Evolutionary conservation across 2,888 invertebrate genomes (phyloP).

Genomic region (Ophion ventricosus): DNA sequence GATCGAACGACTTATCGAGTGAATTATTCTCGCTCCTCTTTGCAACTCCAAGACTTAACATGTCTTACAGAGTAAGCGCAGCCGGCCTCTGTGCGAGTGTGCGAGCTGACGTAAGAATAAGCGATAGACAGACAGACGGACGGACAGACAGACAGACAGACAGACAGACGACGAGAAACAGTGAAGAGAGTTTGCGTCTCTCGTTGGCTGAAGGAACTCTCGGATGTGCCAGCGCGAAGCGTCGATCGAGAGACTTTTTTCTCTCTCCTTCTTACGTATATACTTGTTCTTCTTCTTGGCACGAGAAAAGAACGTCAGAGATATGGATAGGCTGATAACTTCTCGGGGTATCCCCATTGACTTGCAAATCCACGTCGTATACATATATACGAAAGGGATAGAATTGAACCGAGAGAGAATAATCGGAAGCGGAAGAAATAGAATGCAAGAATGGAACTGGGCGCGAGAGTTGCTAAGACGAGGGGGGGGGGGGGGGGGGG

Average conservation of each 20-base stretch:
- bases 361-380: slow-evolving; percentile 71
- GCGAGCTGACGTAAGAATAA: slow-evolving; percentile 20
- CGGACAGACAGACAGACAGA: slow-evolving; percentile 1
- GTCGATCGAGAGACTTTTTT: slow-evolving; percentile 21
- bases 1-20: slow-evolving; percentile 22
- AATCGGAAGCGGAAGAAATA: slow-evolving; percentile 49
- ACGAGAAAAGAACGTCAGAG: slow-evolving; percentile 69
- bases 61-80: slow-evolving; percentile 28
- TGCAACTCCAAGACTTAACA: background rate
- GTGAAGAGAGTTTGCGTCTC: slow-evolving; percentile 47
- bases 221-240: no score
- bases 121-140: slow-evolving; percentile 1
- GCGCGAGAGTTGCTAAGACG: slow-evolving; percentile 6
- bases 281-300: slow-evolving; percentile 56
- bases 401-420: slow-evolving; percentile 44
- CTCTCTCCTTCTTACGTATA: slow-evolving; percentile 39
- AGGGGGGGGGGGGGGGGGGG: slow-evolving; percentile 41
- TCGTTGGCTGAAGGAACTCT: slow-evolving; percentile 18
- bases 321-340: slow-evolving; percentile 75
- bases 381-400: slow-evolving; percentile 41
- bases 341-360: slow-evolving; percentile 71
- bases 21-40: slow-evolving; percentile 10
- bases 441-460: slow-evolving; percentile 62
- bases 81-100: slow-evolving; percentile 12
- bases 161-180: slow-evolving; percentile 25